Conservation (phyloP, 2,113 vertebrate species). For the Setophaga coronata region DNA sequence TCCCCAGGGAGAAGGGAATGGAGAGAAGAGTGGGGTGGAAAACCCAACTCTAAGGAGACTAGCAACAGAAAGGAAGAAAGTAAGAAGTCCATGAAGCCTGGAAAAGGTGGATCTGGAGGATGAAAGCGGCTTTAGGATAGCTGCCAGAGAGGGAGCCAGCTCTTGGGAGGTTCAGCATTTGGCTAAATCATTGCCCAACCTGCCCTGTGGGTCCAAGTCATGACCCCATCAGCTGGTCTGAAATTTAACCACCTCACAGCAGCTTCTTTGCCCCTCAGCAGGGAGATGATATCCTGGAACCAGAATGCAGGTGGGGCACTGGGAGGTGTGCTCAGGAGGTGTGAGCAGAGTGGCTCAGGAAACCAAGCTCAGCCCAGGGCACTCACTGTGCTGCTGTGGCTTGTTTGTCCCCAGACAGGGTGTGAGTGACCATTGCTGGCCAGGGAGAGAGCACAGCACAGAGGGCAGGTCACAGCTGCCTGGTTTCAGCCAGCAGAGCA, state of each 20-base stretch:
- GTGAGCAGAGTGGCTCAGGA: neutral
- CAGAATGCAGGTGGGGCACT: fast-evolving
- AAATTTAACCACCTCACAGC: neutral
- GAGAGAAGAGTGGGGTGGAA: neutral
- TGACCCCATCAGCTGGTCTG: neutral
- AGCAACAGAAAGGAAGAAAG: neutral
- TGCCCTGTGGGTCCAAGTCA: neutral
- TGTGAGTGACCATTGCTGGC: no score
- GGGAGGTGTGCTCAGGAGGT: neutral
- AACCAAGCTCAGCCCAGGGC: no score
- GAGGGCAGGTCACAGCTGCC: neutral
- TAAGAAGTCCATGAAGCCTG: neutral
- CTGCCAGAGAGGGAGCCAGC: neutral
- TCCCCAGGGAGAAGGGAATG: neutral
- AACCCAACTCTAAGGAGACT: neutral
- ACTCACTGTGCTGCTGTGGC: no score
- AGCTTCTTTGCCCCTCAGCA: neutral
- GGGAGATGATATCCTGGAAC: neutral
- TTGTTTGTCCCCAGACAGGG: no score
- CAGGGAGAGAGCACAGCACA: neutral
- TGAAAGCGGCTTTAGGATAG: neutral
- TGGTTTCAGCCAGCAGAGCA: neutral
- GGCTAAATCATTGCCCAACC: fast-evolving
- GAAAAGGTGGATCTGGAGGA: neutral
- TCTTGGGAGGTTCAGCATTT: neutral